Percentiles rank a stretch among this genome's conserved stretches.
phyloP scores from a whole-genome alignment of 2,797 vertebrate genomes.

The Silurus lanzhouensis region DNA sequence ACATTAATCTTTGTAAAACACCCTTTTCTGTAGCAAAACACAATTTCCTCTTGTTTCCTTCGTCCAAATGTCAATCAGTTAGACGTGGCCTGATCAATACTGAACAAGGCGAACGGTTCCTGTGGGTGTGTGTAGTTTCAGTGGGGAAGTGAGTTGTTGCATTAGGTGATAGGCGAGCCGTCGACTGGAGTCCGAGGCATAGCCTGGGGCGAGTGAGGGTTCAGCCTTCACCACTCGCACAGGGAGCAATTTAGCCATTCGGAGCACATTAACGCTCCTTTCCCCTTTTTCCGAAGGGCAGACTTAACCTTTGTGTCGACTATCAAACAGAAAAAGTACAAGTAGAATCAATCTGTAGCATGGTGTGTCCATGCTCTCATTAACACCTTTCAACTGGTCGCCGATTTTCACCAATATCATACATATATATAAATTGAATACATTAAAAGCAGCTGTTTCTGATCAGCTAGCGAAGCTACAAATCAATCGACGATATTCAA shows the following conservation, averaged over 20 bases:
- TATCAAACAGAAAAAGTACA: not conserved
- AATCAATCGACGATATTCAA: not conserved
- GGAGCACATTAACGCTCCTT: constrained; percentile 23
- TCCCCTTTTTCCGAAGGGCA: not conserved
- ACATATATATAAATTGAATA: too few relatives aligned
- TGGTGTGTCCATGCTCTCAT: not conserved
- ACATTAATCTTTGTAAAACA: constrained; percentile 15
- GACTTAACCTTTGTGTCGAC: constrained; percentile 5
- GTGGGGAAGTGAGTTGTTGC: constrained; percentile 31
- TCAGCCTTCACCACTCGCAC: constrained; percentile 36
- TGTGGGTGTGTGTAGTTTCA: constrained; percentile 4
- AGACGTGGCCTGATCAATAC: constrained; percentile 36
- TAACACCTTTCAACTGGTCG: not conserved
- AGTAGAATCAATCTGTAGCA: not conserved
- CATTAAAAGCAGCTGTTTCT: not conserved
- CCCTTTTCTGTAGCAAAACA: not conserved
- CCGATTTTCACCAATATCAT: not conserved
- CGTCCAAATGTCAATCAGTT: constrained; percentile 22
- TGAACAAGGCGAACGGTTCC: not conserved
- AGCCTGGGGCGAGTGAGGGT: constrained; percentile 42
- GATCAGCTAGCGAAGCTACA: not conserved
- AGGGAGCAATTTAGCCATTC: constrained; percentile 27
- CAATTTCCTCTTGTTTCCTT: constrained; percentile 4
- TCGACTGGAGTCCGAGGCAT: constrained; percentile 42
- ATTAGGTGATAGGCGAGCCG: constrained; percentile 28